phyloP scores from a whole-genome alignment of 2,113 vertebrate species.

The Ovis canadensis region DNA sequence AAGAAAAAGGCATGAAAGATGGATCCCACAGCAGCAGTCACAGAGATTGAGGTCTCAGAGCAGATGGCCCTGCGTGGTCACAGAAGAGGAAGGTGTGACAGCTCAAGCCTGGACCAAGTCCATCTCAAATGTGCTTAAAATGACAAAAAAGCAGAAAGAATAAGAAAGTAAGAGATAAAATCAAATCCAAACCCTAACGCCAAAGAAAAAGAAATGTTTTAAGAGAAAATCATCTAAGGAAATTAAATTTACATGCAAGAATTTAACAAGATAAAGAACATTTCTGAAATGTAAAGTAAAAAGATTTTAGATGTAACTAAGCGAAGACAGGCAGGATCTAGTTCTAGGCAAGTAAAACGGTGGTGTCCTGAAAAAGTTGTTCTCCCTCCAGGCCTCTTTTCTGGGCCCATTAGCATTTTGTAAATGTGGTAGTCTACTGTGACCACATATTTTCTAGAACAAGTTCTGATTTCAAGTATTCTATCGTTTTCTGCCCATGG shows the following conservation, averaged over 20 bases:
- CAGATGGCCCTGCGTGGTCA: background rate
- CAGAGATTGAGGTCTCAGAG: background rate
- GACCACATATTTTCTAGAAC: background rate
- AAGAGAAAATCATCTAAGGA: background rate
- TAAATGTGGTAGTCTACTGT: background rate
- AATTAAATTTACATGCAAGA: background rate
- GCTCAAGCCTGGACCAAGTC: background rate
- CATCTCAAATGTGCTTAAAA: background rate
- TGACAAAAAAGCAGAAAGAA: background rate
- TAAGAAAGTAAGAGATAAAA: background rate
- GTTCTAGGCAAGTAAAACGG: background rate
- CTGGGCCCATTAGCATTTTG: background rate
- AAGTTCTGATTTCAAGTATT: constrained; percentile 7
- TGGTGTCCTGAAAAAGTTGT: background rate
- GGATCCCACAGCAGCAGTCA: background rate
- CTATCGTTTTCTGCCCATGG: background rate
- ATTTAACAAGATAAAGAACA: background rate
- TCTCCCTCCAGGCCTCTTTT: background rate
- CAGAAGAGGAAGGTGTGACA: background rate
- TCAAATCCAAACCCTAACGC: background rate
- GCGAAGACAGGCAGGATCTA: background rate
- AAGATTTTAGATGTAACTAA: background rate
- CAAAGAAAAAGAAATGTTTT: background rate
- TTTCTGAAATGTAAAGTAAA: constrained; percentile 21
- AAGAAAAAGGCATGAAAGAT: background rate